These are phyloP conservation scores for Discoglossus pictus DNA, from an alignment of 2,797 vertebrate genomes.

Conservation along the genomic window DNA sequence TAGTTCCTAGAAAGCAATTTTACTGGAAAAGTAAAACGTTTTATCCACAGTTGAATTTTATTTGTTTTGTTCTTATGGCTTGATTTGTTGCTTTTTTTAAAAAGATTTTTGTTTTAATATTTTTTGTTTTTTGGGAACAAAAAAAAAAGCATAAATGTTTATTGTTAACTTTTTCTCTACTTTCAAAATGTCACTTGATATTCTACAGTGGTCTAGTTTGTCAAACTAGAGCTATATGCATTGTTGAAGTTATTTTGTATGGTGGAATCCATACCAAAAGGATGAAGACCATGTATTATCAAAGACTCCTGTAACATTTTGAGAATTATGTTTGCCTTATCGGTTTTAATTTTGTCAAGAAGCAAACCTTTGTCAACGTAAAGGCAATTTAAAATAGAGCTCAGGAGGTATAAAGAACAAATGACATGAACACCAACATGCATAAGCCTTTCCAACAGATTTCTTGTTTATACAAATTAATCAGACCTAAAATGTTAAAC, in stretches of 20 bases:
- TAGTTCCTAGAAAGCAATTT: constrained; percentile 70
- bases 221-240: constrained; percentile 66
- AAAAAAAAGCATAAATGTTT: constrained; percentile 64
- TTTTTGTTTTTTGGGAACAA: constrained; percentile 51
- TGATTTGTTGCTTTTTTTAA: constrained; percentile 62
- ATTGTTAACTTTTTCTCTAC: constrained; percentile 44
- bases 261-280: constrained; percentile 74
- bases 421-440: constrained; percentile 64
- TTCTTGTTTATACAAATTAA: constrained; percentile 71
- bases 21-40: constrained; percentile 51
- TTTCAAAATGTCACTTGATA: constrained; percentile 37
- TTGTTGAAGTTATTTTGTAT: constrained; percentile 57
- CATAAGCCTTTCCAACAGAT: constrained; percentile 66
- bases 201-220: constrained; percentile 64
- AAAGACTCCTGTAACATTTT: constrained; percentile 69
- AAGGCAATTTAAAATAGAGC: constrained; percentile 71
- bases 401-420: constrained; percentile 70
- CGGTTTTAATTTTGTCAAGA: constrained; percentile 65
- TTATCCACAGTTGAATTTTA: constrained; percentile 17
- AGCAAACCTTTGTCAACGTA: constrained; percentile 67
- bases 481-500: constrained; percentile 70
- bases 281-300: constrained; percentile 67
- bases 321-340: constrained; percentile 52
- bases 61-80: constrained; percentile 46
- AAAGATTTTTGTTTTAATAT: constrained; percentile 71